These are phyloP conservation scores for Drosophila aldrichi DNA, from an alignment of 2,888 invertebrate species.

Conservation along the genomic window DNA sequence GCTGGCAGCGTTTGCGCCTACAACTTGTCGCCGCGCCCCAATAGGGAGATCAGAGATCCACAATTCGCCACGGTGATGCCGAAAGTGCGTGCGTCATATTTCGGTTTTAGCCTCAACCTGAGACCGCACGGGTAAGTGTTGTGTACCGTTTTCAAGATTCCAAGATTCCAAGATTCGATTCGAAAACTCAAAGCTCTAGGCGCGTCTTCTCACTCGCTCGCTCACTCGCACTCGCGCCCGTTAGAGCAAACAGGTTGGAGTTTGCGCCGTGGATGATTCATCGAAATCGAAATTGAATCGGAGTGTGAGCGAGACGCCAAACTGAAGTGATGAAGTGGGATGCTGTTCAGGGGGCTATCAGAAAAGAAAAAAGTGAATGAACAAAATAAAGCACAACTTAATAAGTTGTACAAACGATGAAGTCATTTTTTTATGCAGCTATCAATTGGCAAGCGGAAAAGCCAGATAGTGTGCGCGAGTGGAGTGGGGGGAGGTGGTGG, in stretches of 20 bases:
- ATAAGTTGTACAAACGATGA: slow-evolving; percentile 59
- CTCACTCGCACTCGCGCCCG: slow-evolving; percentile 7
- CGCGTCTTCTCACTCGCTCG: slow-evolving; percentile 16
- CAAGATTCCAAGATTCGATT: slow-evolving; percentile 18
- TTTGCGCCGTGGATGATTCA: slow-evolving; percentile 39
- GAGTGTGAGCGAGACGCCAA: slow-evolving; percentile 2
- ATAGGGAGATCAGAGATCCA: slow-evolving; percentile 82
- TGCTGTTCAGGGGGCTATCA: slow-evolving; percentile 5
- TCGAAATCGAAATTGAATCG: slow-evolving; percentile 32
- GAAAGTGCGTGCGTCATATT: slow-evolving; percentile 84
- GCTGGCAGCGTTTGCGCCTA: slow-evolving; percentile 59
- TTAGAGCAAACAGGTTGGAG: slow-evolving; percentile 69
- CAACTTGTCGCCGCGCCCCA: slow-evolving; percentile 84
- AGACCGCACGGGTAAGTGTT: slow-evolving; percentile 82
- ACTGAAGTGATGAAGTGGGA: slow-evolving; percentile 7
- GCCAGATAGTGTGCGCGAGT: slow-evolving; percentile 7
- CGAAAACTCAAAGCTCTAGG: slow-evolving; percentile 21
- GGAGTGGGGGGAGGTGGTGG: neutral
- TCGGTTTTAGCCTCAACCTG: slow-evolving; percentile 82
- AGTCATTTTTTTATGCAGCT: slow-evolving; percentile 57
- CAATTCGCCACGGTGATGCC: slow-evolving; percentile 72
- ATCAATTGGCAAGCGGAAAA: slow-evolving; percentile 49
- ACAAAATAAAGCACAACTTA: slow-evolving; percentile 26
- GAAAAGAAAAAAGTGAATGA: slow-evolving; percentile 40
- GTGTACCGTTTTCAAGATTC: slow-evolving; percentile 52